Base-by-base conservation (phyloP, 2,888 invertebrate species). In the Dinocampus coccinellae region DNA sequence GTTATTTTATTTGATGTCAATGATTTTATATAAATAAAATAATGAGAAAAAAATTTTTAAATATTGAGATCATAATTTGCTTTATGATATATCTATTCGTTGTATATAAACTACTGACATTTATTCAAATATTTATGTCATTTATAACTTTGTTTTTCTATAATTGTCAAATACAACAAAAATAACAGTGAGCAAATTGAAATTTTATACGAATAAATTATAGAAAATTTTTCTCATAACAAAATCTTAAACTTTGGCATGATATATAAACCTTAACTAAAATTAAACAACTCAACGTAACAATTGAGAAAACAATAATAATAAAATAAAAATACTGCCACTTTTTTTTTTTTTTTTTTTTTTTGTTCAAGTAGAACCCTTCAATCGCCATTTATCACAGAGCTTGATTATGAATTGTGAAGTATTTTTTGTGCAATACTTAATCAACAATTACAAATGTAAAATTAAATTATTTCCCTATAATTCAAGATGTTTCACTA, bases 321-420 rank as follows among this genome's bases (percentile, higher is more conserved):
- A 16, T n/a, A 16, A n/a, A 47, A 3, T n/a, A 47, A 47, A 20
- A 47, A 20, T n/a, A 2, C 13, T 39, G 39, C 16, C 47, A 16
- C 47, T 47, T 47, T 16, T 47, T 36, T 36, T 36, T 36, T 36
- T 3, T 36, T 36, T 36, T 36, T 36, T 36, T 10, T 10, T 10
- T 36, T 22, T 13, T 13, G 9, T 58, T 57, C 9, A 10, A 24
- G 57, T 29, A 0, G 20, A 33, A 29, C 0, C 9, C 13, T 58
- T 58, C 20, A 34, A 16, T 58, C 13, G 33, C 33, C 16, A 58
- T 34, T 58, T 58, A 58, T 58, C 58, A 58, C 58, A 58, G 58
- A 58, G 16, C 34, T 16, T 16, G 34, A 16, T 10, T 33, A 34
- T 58, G n/a, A 10, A 16, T 29, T n/a, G n/a, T n/a, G n/a, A n/a